Evolutionary conservation across 2,113 vertebrate genomes (phyloP).

Genomic region (Regulus satrapa): DNA sequence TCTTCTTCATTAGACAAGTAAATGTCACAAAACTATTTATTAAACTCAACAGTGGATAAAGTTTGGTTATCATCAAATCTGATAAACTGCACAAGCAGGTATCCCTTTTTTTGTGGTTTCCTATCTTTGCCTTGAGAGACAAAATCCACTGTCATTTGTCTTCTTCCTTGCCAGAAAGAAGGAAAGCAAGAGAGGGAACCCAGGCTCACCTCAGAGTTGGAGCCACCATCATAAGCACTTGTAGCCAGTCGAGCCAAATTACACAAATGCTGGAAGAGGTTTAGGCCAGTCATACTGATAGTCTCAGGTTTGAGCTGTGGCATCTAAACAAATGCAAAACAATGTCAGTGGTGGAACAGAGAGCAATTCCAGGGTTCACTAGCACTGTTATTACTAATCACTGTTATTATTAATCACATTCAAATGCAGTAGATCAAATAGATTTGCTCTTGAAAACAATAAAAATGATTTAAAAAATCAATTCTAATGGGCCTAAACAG

Average conservation of each 20-base stretch:
- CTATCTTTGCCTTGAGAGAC: background rate
- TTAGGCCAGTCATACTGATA: constrained; percentile 98
- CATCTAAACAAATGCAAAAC: constrained; percentile 80
- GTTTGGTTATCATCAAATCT: background rate
- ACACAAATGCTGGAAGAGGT: constrained; percentile 97
- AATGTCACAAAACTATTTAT: background rate
- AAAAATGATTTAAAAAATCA: background rate
- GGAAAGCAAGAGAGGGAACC: background rate
- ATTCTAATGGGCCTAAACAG: background rate
- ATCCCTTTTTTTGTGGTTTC: background rate
- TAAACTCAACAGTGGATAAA: background rate
- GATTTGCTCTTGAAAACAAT: background rate
- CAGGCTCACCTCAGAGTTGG: constrained; percentile 90
- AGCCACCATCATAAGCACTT: constrained; percentile 91
- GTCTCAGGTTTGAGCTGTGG: constrained; percentile 97
- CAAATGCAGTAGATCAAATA: background rate
- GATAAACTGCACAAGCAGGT: background rate
- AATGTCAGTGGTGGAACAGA: background rate
- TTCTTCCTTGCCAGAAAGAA: background rate
- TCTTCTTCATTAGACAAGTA: background rate
- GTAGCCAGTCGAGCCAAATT: constrained; percentile 96
- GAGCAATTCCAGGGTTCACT: background rate
- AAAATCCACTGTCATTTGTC: background rate
- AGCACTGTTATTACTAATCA: background rate
- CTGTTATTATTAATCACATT: background rate